These are phyloP conservation scores for Mycetomoellerius zeteki DNA, from an alignment of 1,140 invertebrate species.

Conservation along the genomic window DNA sequence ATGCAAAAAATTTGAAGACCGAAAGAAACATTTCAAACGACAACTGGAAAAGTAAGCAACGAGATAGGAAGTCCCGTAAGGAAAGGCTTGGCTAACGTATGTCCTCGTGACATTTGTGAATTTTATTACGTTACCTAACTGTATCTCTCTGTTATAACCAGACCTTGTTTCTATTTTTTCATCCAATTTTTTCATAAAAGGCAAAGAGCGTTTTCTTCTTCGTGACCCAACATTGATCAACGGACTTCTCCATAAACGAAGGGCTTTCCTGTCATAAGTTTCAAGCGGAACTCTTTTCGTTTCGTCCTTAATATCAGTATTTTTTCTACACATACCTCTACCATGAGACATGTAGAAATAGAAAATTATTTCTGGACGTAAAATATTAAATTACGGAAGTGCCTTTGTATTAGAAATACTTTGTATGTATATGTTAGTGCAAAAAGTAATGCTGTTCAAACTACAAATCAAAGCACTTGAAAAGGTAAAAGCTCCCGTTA, in stretches of 20 bases:
- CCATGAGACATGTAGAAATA: background rate
- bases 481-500: background rate
- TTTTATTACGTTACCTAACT: background rate
- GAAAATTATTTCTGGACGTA: background rate
- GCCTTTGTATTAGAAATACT: background rate
- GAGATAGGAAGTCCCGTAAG: background rate
- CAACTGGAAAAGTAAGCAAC: background rate
- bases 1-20: conserved; percentile 4
- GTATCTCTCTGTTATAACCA: background rate
- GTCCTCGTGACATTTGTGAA: background rate
- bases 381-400: background rate
- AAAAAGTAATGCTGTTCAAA: background rate
- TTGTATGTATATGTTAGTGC: background rate
- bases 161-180: conserved; percentile 28
- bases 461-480: background rate
- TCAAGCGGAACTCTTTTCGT: background rate
- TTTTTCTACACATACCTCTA: background rate
- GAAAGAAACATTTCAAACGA: background rate
- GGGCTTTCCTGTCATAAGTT: background rate
- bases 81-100: background rate
- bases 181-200: conserved; percentile 22
- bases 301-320: background rate
- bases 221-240: background rate
- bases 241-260: background rate
- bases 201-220: background rate